These are phyloP conservation scores for Gisinianus flammeolus DNA, from an alignment of 2,888 invertebrate species.

Conservation along the genomic window DNA sequence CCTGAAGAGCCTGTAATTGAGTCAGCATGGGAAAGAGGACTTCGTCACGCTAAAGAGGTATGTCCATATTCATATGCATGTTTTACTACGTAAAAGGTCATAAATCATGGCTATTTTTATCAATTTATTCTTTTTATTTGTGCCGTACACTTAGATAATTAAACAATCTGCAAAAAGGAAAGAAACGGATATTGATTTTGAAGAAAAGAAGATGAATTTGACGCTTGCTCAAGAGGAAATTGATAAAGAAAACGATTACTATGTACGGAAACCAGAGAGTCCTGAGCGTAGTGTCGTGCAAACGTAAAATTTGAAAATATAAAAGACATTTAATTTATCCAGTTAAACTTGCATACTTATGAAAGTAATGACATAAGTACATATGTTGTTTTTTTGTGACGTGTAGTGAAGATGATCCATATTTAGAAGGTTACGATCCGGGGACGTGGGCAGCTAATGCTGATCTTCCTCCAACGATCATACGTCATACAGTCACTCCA, in stretches of 20 bases:
- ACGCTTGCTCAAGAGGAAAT: conserved; percentile 78
- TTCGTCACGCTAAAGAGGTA: conserved; percentile 92
- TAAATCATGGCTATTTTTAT: not conserved
- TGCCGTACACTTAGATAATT: conserved; percentile 67
- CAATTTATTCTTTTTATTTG: conserved; percentile 24
- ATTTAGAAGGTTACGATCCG: conserved; percentile 15
- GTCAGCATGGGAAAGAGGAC: conserved; percentile 91
- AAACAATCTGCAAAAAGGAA: conserved; percentile 90
- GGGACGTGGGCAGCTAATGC: conserved; percentile 21
- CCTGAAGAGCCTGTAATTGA: conserved; percentile 72
- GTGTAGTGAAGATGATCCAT: conserved; percentile 34
- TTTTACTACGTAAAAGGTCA: not conserved
- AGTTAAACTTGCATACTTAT: not conserved
- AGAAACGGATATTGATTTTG: conserved; percentile 93
- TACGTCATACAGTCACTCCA: conserved; percentile 60
- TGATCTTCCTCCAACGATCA: conserved; percentile 43
- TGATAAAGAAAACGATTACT: conserved; percentile 75
- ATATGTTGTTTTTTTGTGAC: not conserved
- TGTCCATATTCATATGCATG: not conserved
- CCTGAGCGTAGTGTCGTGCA: conserved; percentile 61
- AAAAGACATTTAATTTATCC: not conserved
- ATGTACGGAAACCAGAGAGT: conserved; percentile 71
- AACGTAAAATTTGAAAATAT: conserved; percentile 22
- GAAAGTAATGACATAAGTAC: not conserved
- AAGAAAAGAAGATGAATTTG: conserved; percentile 92